Base-by-base conservation (phyloP, 2,888 invertebrate genomes). In the Sminthurinus aureus region DNA sequence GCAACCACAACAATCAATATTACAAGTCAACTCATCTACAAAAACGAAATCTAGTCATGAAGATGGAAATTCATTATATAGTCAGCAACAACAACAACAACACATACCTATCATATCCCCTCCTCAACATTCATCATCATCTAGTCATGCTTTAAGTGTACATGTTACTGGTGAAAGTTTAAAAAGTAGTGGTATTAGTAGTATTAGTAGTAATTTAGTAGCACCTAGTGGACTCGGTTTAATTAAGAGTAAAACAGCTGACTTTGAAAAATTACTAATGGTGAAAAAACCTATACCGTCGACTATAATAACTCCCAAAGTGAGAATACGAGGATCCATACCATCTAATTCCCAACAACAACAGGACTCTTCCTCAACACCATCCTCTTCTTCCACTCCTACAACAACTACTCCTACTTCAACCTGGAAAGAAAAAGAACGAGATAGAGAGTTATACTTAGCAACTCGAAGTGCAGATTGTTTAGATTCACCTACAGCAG, bases 231-330 rank as follows among this genome's bases (percentile, higher is more conserved):
- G 76, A 3, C 20, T 76, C 12, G 87, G 87, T 38, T 85, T 88
- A 22, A 88, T 86, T 12, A 88, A 88, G 84, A 87, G 87, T 24
- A 88, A 88, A 82, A 88, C 88, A 75, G 87, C 88, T 71, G 88
- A 88, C 76, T 88, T 88, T 82, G 88, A 88, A 26, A 88, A 87
- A 79, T 50, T 88, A 26, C 82, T 83, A 26, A 82, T 83, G 79
- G 84, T 13, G 69, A 82, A 26, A n/a, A 76, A 67, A 38, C 22
- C 73, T 13, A 11, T 0, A 22, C 20, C 20, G 9, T 18, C 58
- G 38, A 50, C 38, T 50, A 26, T 75, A 22, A 0, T 24, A 51
- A 77, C 18, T 58, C 22, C 51, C 51, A 51, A 77, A 75, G 24
- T 50, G 22, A 15, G 78, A 18, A 52, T 18, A 9, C n/a, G 78